Evolutionary conservation across 37 sponge, comb jelly and placozoan genomes (phyloP).

Genomic region (Mnemiopsis leidyi): DNA sequence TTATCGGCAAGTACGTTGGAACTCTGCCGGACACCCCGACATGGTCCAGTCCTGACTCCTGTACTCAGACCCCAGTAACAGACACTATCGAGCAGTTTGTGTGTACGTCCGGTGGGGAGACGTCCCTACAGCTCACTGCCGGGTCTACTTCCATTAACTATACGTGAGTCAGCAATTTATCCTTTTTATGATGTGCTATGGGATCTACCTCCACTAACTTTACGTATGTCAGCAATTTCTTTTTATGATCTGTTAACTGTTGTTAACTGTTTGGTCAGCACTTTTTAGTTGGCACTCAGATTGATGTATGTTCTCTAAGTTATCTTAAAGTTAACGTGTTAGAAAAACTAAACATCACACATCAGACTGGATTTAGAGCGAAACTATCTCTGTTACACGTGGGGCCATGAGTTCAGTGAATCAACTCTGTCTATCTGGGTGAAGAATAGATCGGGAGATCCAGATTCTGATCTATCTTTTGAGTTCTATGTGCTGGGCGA

Average conservation of each 20-base stretch:
- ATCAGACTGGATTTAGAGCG: no score
- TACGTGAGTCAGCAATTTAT: neutral
- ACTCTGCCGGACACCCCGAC: neutral
- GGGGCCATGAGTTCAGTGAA: neutral
- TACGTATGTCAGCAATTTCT: no score
- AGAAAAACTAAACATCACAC: no score
- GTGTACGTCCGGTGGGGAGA: neutral
- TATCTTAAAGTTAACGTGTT: neutral
- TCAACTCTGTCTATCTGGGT: neutral
- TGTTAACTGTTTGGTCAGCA: no score
- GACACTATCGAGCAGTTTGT: neutral
- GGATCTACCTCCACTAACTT: no score
- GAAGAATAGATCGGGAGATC: neutral
- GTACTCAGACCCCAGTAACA: neutral
- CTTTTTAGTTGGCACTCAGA: no score
- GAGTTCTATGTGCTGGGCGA: conserved; percentile 43
- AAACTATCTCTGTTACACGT: neutral
- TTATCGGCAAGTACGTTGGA: conserved; percentile 17
- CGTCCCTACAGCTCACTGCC: neutral
- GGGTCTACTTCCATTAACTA: neutral
- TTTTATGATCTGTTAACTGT: no score
- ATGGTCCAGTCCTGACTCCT: neutral
- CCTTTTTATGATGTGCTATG: no score
- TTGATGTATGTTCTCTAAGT: no score
- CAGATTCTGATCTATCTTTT: neutral